These are phyloP conservation scores for Seira musarum DNA, from an alignment of 2,888 invertebrate species.

Conservation along the genomic window DNA sequence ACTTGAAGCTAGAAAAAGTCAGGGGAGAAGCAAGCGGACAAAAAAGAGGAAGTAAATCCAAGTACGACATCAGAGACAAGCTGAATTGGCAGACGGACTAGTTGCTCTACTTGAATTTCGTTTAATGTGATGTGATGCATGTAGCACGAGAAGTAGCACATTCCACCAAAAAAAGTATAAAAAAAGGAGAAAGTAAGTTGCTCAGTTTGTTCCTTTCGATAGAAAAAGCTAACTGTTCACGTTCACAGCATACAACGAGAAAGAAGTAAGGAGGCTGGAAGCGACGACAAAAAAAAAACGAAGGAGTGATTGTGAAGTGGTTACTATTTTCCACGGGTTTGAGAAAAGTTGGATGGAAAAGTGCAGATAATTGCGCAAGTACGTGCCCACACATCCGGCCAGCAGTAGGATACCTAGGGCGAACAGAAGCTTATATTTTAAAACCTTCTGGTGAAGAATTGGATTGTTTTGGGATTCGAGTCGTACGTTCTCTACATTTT, in stretches of 20 bases:
- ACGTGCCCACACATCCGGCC: not conserved
- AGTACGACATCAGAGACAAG: constrained; percentile 41
- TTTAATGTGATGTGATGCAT: constrained; percentile 42
- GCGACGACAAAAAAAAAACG: too few relatives aligned
- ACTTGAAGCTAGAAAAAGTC: constrained; percentile 18
- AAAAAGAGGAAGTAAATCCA: constrained; percentile 27
- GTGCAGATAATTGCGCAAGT: not conserved
- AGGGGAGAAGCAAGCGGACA: constrained; percentile 14
- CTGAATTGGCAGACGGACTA: constrained; percentile 48
- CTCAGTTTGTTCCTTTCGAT: constrained; percentile 47
- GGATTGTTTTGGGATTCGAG: not conserved
- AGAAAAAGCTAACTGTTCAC: constrained; percentile 38
- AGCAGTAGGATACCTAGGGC: too few relatives aligned
- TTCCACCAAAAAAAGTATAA: not conserved
- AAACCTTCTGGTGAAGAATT: not conserved
- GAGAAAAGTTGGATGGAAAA: not conserved
- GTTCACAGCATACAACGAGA: constrained; percentile 4
- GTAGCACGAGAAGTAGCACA: not conserved
- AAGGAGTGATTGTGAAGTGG: constrained; percentile 28
- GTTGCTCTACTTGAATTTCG: constrained; percentile 45
- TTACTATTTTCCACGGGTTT: constrained; percentile 25
- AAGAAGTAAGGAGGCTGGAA: not conserved
- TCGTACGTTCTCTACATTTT: too few relatives aligned
- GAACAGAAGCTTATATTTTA: not conserved
- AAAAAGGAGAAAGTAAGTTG: constrained; percentile 6